Base-by-base conservation (phyloP, 2,888 invertebrate species). In the Lottia gigantea region DNA sequence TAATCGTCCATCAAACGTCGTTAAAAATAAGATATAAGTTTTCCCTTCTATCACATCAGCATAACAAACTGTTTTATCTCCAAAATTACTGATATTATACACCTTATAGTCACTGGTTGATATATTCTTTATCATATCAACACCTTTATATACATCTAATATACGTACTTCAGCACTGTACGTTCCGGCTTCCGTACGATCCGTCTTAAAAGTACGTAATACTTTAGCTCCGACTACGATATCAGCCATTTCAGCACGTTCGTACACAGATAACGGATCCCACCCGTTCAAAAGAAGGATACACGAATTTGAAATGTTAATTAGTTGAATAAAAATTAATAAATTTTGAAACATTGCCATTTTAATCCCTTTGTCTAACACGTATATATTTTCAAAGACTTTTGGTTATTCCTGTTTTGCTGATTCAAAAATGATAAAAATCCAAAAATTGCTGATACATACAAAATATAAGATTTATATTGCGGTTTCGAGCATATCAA, bases 281-380 rank as follows among this genome's bases (percentile, higher is more conserved):
- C 87, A 87, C n/a, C 86, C 87, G 73, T 87, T 85, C 26, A 87
- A 74, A 16, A 87, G 75, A 62, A 86, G 77, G n/a, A 86, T 85
- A 67, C 87, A 87, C 15, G 82, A 79, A 2, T 80, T 68, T n/a
- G 78, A 74, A 4, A 75, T 64, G 26, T 74, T 76, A 12, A 76
- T 46, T 14, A 77, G 45, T 40, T 78, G 71, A 31, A 69, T 23
- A 40, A 64, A 40, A 31, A 69, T 40, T 8, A 40, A 40, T 40
- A 40, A 40, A 40, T 40, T 40, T 40, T 40, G 7, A 40, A 40
- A 40, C 11, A 40, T 1, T 8, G 40, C 40, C 40, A 40, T 40
- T 40, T 8, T 40, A 6, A 6, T 40, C 7, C 40, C 40, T 40
- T 40, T 40, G 6, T 40, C 40, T 40, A 40, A 8, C 40, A 31